phyloP scores from a whole-genome alignment of 2,797 vertebrate species.

The Pseudochirops corinnae region DNA sequence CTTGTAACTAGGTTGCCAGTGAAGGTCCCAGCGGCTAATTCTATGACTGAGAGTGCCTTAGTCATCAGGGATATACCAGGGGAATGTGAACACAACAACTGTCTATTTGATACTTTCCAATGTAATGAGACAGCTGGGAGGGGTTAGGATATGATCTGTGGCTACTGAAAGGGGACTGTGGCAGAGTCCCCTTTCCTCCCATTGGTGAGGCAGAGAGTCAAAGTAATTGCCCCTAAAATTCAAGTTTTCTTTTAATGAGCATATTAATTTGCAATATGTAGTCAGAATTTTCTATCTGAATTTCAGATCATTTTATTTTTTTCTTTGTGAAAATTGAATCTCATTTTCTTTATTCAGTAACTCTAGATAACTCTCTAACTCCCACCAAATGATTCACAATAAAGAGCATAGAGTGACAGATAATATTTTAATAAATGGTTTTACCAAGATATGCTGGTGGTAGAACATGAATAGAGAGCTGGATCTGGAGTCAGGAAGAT shows the following conservation, averaged over 20 bases:
- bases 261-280: constrained; percentile 19
- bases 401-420: constrained; percentile 15
- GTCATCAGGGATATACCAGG: not conserved
- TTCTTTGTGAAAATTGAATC: constrained; percentile 23
- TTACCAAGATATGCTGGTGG: not conserved
- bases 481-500: not conserved
- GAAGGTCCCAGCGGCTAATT: not conserved
- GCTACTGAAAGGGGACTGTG: not conserved
- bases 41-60: not conserved
- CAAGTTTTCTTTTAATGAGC: constrained; percentile 1
- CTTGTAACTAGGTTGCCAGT: not conserved
- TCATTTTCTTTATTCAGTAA: constrained; percentile 24
- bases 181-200: not conserved
- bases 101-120: not conserved
- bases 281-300: constrained; percentile 43
- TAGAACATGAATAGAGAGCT: not conserved
- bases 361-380: not conserved
- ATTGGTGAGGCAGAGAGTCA: not conserved
- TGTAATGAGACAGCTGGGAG: constrained; percentile 7
- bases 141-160: not conserved
- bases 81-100: not conserved
- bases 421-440: not conserved
- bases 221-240: not conserved
- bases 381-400: constrained; percentile 22
- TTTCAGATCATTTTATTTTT: constrained; percentile 50